Base-by-base conservation (phyloP, 1,140 invertebrate species). In the Nasonia longicornis region DNA sequence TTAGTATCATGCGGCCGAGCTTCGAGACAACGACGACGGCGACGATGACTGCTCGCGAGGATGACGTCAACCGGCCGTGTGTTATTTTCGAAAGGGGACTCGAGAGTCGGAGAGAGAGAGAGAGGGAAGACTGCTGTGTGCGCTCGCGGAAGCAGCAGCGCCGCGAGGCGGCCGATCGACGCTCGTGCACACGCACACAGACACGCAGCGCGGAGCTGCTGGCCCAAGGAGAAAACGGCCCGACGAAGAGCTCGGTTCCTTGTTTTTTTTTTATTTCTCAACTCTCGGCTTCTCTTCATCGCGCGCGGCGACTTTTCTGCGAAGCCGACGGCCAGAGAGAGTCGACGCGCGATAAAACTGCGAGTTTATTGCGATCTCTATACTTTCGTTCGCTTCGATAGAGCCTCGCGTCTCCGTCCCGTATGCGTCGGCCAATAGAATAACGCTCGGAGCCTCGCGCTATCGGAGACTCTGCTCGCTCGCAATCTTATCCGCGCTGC, bases 1-100 rank as follows among this genome's bases (percentile, higher is more conserved):
- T 69, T 31, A 45, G 14, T 67, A 45, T 45, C 35, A 6, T 58
- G 16, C 52, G 52, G 52, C 52, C 52, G 52, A 66, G 52, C 52
- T 58, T n/a, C 3, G n/a, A 72, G 52, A 75, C 42, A 45, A 42
- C 69, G 42, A 38, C 69, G 69, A 70, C 42, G 42, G 52, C 66
- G 26, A 67, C 64, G 14, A 45, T 64, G 75, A 29, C 71, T 58
- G 71, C 66, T 77, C 71, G 76, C 35, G 79, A 45, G 77, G 85
- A 88, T 91, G 90, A 91, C 90, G 89, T 91, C 89, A 91, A 87
- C 87, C 89, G 85, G 82, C 88, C 88, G 88, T 87, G 89, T 90
- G 89, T 91, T 91, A 90, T 90, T 91, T 91, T 91, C 88, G 89
- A 91, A 90, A 91, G 89, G 87, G 87, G 88, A 89, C 88, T 89